phyloP scores from a whole-genome alignment of 35 echinoderm and acorn worm species.

The Hemicentrotus pulcherrimus region DNA sequence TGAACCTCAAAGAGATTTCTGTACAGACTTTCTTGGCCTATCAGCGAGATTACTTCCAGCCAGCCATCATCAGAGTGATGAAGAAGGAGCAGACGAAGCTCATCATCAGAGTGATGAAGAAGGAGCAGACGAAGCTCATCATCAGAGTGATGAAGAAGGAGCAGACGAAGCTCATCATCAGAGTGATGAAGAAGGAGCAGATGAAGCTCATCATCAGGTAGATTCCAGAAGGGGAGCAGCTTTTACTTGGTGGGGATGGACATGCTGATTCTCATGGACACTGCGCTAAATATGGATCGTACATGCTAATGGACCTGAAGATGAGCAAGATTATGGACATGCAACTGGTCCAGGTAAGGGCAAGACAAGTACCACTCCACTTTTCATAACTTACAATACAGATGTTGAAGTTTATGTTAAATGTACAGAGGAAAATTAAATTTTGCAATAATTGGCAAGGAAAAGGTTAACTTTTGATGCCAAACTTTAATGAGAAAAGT shows the following conservation, averaged over 20 bases:
- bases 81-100: too few relatives aligned
- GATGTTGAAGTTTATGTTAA: not conserved
- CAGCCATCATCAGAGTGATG: not conserved
- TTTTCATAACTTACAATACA: not conserved
- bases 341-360: constrained; percentile 39
- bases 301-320: constrained; percentile 28
- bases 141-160: too few relatives aligned
- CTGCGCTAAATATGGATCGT: constrained; percentile 46
- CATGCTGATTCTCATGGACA: constrained; percentile 37
- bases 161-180: too few relatives aligned
- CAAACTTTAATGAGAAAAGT: too few relatives aligned
- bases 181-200: too few relatives aligned
- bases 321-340: constrained; percentile 34
- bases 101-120: too few relatives aligned
- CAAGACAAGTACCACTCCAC: not conserved
- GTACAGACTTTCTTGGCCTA: constrained; percentile 18
- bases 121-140: too few relatives aligned
- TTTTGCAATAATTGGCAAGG: not conserved
- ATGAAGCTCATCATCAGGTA: not conserved
- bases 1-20: constrained; percentile 28
- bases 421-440: not conserved
- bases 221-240: not conserved
- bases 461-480: not conserved
- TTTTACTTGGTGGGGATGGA: constrained; percentile 42
- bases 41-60: not conserved